Base-by-base conservation (phyloP, 2,888 invertebrate genomes). In the Morinoia aosen region DNA sequence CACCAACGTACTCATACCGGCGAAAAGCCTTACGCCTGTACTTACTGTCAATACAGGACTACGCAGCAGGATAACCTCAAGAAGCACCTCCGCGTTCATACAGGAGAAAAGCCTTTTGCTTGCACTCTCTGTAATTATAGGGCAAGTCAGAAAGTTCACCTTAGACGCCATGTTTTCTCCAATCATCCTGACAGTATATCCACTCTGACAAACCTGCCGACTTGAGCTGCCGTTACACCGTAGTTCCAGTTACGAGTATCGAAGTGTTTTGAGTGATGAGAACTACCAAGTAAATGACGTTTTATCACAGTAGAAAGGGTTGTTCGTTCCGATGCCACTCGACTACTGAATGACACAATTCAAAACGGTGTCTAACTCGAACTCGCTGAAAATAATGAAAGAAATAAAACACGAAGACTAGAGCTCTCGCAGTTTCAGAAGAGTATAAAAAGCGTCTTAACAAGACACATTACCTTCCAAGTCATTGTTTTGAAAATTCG, bases 1-100 rank as follows among this genome's bases (percentile, higher is more conserved):
- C 96, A 96, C 91, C 95, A 95, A 40, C 96, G 96, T 56, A 96
- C 96, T 58, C 96, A 96, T 95, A 96, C 96, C 25, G 96, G 96
- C 61, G 96, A 96, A 95, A 96, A 96, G 61, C 96, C 96, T 95
- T 96, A 93, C 95, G 96, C 95, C 39, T 96, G 96, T 93, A 61
- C 95, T 7, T 25, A 95, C 61, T 96, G 96, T 76, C 96, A 96
- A 14, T 96, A 96, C 76, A 93, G 96, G 95, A 95, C 96, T 33
- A 95, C 95, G 40, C 96, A 96, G 95, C 95, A 96, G 88, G 95
- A 95, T 76, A 96, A 95, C 90, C 95, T 96, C n/a, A 95, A 96
- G 58, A 96, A 94, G 48, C 96, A 96, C 91, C 95, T 96, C 8
- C 96, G 96, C n/a, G 96, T 96, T 33, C 96, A 96, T 91, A 96